These are phyloP conservation scores for Drosophila algonquin DNA, from an alignment of 2,888 invertebrate species.

Conservation along the genomic window DNA sequence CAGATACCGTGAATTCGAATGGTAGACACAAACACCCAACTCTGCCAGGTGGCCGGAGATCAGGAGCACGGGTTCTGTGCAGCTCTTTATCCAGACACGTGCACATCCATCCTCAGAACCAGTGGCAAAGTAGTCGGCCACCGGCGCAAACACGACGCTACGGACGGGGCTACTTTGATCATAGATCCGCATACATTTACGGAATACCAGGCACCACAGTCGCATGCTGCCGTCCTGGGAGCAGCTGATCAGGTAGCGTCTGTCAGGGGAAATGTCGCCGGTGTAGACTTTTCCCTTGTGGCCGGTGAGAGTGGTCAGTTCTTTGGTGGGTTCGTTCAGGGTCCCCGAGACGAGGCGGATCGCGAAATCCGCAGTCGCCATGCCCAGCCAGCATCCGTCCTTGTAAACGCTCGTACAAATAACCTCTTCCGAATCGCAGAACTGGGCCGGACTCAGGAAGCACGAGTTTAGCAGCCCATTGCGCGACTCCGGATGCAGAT, in stretches of 20 bases:
- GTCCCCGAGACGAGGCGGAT: constrained; percentile 43
- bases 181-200: constrained; percentile 51
- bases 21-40: constrained; percentile 46
- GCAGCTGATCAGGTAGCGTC: constrained; percentile 44
- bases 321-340: constrained; percentile 34
- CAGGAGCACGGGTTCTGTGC: constrained; percentile 23
- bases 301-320: constrained; percentile 48
- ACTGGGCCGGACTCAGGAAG: constrained; percentile 40
- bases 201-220: constrained; percentile 53
- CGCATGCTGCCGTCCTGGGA: constrained; percentile 52
- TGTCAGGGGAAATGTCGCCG: constrained; percentile 44
- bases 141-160: constrained; percentile 42
- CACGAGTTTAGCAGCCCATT: constrained; percentile 30
- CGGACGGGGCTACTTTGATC: constrained; percentile 45
- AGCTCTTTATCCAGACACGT: constrained; percentile 52
- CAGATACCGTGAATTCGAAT: constrained; percentile 56
- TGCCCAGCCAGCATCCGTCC: constrained; percentile 36
- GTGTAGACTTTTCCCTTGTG: constrained; percentile 49
- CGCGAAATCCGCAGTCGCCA: constrained; percentile 29
- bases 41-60: constrained; percentile 50
- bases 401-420: constrained; percentile 46
- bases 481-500: constrained; percentile 21
- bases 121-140: constrained; percentile 51
- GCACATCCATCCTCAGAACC: constrained; percentile 45
- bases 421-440: constrained; percentile 8